Conservation (phyloP, 2,113 vertebrate genomes). For the Mola mola region DNA sequence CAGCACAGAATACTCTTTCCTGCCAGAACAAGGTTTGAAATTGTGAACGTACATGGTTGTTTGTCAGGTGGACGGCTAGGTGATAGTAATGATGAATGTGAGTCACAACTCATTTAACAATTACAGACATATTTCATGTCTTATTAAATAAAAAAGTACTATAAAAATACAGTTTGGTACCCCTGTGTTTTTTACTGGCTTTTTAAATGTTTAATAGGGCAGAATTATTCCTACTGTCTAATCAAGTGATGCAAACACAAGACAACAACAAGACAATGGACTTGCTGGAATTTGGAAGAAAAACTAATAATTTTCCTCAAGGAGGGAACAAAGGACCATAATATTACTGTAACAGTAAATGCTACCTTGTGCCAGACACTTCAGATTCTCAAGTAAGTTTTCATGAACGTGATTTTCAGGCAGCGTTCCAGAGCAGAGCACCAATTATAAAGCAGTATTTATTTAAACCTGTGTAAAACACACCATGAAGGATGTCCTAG, state of each 20-base stretch:
- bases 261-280: not conserved
- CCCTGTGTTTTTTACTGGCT: too few relatives aligned
- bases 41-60: slow-evolving; percentile 29
- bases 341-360: slow-evolving; percentile 5
- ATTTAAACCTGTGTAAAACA: not conserved
- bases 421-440: not conserved
- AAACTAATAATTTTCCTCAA: slow-evolving; percentile 4
- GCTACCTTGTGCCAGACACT: not conserved
- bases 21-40: slow-evolving; percentile 51
- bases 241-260: slow-evolving; percentile 14
- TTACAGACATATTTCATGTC: not conserved
- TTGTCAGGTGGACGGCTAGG: slow-evolving; percentile 24
- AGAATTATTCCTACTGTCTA: too few relatives aligned
- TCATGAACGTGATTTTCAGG: not conserved
- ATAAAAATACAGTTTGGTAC: too few relatives aligned
- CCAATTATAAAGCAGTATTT: not conserved
- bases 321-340: not conserved
- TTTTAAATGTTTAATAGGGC: too few relatives aligned
- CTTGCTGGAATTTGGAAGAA: not conserved
- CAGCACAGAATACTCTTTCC: slow-evolving; percentile 58
- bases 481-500: not conserved
- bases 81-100: too few relatives aligned
- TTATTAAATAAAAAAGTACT: not conserved
- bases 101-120: too few relatives aligned
- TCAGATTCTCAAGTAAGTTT: not conserved